Conservation (phyloP, 2,888 invertebrate genomes). For the Apotomis capreana region DNA sequence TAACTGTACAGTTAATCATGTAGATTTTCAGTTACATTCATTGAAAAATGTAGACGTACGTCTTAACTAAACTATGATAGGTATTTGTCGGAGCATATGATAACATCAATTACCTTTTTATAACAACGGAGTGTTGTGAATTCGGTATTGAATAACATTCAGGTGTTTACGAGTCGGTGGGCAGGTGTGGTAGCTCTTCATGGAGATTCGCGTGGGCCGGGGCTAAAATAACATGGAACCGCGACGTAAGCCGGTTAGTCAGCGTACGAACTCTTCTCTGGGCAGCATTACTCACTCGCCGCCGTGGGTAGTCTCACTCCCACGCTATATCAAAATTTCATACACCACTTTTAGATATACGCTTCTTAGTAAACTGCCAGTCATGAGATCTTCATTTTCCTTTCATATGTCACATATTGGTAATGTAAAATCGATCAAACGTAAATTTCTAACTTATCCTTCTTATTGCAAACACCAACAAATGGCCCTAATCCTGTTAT, state of each 20-base stretch:
- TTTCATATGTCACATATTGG: not conserved
- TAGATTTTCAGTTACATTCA: too few relatives aligned
- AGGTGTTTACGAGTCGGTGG: constrained; percentile 72
- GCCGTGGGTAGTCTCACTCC: constrained; percentile 70
- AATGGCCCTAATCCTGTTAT: too few relatives aligned
- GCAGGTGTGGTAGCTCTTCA: constrained; percentile 75
- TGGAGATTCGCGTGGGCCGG: constrained; percentile 69
- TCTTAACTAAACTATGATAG: too few relatives aligned
- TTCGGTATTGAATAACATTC: constrained; percentile 71
- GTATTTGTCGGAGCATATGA: too few relatives aligned
- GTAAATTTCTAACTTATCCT: not conserved
- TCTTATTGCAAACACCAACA: not conserved
- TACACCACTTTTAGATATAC: constrained; percentile 68
- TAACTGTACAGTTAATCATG: too few relatives aligned
- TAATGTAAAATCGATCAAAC: not conserved
- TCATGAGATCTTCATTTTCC: constrained; percentile 19
- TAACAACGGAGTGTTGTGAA: constrained; percentile 54
- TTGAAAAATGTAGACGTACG: too few relatives aligned
- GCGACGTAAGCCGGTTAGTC: constrained; percentile 68
- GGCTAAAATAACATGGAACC: constrained; percentile 76
- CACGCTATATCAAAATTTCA: constrained; percentile 80
- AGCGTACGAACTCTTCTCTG: constrained; percentile 63
- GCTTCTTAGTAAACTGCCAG: constrained; percentile 24
- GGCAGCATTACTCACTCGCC: constrained; percentile 72
- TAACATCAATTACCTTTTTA: constrained; percentile 24